Base-by-base conservation (phyloP, 2,888 invertebrate species). In the Cephonodes hylas region DNA sequence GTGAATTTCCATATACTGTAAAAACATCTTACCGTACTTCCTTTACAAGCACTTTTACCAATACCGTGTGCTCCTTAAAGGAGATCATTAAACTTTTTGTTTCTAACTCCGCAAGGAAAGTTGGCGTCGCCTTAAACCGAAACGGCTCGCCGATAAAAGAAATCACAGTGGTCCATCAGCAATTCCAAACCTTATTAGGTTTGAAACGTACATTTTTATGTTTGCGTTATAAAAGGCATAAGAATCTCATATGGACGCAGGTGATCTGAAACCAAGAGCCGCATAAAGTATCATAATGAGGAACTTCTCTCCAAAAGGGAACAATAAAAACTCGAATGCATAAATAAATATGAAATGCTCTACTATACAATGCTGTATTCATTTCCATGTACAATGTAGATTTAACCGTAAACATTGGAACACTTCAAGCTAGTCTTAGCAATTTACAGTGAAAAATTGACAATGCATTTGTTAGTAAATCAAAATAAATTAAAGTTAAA, bases 71-170 rank as follows among this genome's bases (percentile, higher is more conserved):
- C 18, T 15, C 53, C 31, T 53, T 53, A 53, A 59, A 63, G 66
- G 63, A 18, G 63, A 64, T 63, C 63, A 53, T 65, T 15, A 42
- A 44, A 70, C 64, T 88, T 90, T 88, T 89, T 87, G 77, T 79
- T 72, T 84, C 88, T 87, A 89, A 86, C 86, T 85, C 76, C 62
- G 82, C 81, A 90, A 86, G 90, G 90, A 89, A 90, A 89, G 89
- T 86, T 86, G 89, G 66, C 78, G 62, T 87, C 63, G 74, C 89
- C 89, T 84, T 91, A 88, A 81, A 78, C 78, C 76, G 76, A 76
- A 53, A 65, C 70, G 76, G 75, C 80, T 84, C 80, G 80, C 84
- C 84, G 84, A 80, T 80, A 84, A 84, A 89, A 91, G 90, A 90
- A 91, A 91, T 89, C 88, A 85, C 84, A 81, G 88, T 80, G 79